phyloP scores from a whole-genome alignment of 2,113 vertebrate species.

The Festucalex cinctus region DNA sequence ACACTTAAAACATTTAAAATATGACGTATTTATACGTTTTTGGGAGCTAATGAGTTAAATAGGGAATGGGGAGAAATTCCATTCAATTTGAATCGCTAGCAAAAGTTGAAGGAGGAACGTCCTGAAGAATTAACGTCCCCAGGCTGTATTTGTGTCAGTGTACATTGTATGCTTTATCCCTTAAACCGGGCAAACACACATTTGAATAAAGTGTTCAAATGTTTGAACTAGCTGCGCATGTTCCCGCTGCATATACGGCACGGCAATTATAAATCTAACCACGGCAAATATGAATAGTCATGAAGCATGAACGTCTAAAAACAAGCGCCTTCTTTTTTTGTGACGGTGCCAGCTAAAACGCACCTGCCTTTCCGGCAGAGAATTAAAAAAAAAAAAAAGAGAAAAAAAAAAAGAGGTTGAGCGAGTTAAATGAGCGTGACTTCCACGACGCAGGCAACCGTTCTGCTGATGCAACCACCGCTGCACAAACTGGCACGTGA shows the following conservation, averaged over 20 bases:
- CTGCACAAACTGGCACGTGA: constrained; percentile 32
- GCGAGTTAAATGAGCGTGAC: constrained; percentile 38
- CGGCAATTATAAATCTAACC: constrained; percentile 14
- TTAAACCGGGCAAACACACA: constrained; percentile 28
- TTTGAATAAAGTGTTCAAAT: constrained; percentile 21
- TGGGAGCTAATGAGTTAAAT: too few species aligned
- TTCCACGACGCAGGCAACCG: constrained; percentile 27
- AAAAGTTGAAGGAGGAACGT: neutral
- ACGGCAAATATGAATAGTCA: constrained; percentile 8
- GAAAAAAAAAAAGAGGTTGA: neutral
- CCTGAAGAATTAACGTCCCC: constrained; percentile 4
- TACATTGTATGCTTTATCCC: neutral
- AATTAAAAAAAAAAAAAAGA: neutral
- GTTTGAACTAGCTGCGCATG: constrained; percentile 26
- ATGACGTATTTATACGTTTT: too few species aligned
- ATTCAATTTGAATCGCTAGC: neutral
- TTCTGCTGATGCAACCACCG: constrained; percentile 55
- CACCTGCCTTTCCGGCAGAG: constrained; percentile 45
- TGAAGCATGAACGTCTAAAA: neutral
- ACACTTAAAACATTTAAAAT: too few species aligned
- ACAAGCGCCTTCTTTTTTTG: constrained; percentile 4
- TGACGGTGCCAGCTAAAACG: constrained; percentile 10
- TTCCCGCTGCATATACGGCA: constrained; percentile 28
- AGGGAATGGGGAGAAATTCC: neutral
- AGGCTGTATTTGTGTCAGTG: constrained; percentile 19